Evolutionary conservation across 2,113 vertebrate genomes (phyloP).

Genomic region (Ploceus nigricollis): DNA sequence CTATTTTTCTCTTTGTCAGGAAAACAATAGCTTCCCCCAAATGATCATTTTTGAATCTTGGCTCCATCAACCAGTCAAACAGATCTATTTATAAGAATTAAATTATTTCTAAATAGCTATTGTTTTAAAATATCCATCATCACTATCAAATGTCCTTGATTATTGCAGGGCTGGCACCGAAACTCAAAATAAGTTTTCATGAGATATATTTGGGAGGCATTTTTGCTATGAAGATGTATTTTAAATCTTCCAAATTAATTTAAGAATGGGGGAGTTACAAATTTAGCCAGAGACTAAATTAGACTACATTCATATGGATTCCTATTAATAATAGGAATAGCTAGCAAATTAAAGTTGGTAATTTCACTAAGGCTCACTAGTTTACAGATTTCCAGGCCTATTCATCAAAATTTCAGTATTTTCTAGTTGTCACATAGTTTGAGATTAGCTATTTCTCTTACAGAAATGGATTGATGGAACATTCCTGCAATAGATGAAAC

Average conservation of each 20-base stretch:
- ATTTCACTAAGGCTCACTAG: neutral
- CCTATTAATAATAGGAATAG: neutral
- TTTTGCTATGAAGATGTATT: neutral
- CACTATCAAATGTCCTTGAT: neutral
- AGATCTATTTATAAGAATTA: neutral
- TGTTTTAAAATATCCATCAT: neutral
- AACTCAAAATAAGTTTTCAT: neutral
- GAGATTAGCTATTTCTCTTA: neutral
- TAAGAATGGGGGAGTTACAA: neutral
- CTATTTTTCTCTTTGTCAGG: neutral
- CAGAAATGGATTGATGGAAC: neutral
- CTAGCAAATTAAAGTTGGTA: neutral
- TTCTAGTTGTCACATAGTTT: neutral
- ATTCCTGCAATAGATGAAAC: neutral
- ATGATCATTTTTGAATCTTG: neutral
- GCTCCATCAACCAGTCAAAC: neutral
- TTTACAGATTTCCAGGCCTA: neutral
- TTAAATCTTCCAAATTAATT: neutral
- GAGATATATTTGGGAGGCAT: neutral
- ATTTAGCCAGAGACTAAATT: neutral
- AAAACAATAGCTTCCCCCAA: neutral
- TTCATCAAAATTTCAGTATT: neutral
- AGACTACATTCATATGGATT: neutral
- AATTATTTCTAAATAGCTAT: neutral
- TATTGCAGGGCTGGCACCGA: neutral